phyloP scores from a whole-genome alignment of 2,113 vertebrate genomes.

The Columbina picui region DNA sequence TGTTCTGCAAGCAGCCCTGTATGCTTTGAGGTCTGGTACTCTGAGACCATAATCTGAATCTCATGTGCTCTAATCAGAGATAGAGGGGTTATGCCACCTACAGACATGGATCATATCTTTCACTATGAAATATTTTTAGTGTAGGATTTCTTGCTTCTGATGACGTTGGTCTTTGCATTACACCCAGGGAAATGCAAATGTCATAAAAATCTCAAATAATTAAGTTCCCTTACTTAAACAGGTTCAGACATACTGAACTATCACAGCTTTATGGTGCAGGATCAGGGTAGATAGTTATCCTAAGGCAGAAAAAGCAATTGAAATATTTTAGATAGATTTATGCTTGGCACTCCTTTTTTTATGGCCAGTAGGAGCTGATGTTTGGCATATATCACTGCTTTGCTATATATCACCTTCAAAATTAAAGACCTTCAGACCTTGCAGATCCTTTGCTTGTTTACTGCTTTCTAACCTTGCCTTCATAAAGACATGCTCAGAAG shows the following conservation, averaged over 20 bases:
- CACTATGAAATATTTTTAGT: not conserved
- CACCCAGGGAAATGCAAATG: not conserved
- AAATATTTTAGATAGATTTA: conserved; percentile 3
- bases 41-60: not conserved
- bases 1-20: not conserved
- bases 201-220: not conserved
- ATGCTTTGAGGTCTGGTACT: not conserved
- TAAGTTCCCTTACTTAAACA: not conserved
- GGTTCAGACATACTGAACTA: not conserved
- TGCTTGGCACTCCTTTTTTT: not conserved
- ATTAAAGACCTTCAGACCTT: not conserved
- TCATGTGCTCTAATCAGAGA: not conserved
- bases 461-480: not conserved
- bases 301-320: not conserved
- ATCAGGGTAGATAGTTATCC: not conserved
- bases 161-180: not conserved
- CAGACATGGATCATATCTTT: not conserved
- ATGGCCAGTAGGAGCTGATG: not conserved
- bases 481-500: not conserved
- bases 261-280: not conserved
- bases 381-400: conserved; percentile 5
- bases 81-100: not conserved
- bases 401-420: not conserved
- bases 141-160: not conserved
- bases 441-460: conserved; percentile 5